phyloP scores from a whole-genome alignment of 2,797 vertebrate species.

The Darevskia mixta region DNA sequence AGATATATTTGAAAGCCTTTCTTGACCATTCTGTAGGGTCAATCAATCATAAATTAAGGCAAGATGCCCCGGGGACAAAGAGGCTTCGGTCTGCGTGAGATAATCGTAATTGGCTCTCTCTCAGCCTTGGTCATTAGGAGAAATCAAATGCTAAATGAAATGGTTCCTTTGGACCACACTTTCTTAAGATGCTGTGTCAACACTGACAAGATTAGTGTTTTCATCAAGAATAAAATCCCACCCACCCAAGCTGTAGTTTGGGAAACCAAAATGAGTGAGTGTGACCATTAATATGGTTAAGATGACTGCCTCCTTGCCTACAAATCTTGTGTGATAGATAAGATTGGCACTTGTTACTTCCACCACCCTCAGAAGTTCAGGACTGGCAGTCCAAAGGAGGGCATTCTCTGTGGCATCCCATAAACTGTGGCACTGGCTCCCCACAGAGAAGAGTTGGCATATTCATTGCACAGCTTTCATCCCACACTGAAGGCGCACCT shows the following conservation, averaged over 20 bases:
- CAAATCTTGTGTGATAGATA: too few relatives aligned
- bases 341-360: too few relatives aligned
- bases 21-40: background rate
- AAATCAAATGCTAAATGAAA: background rate
- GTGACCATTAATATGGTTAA: background rate
- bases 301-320: too few relatives aligned
- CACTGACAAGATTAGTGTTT: background rate
- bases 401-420: too few relatives aligned
- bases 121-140: background rate
- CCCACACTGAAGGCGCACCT: too few relatives aligned
- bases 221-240: background rate
- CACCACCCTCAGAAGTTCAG: too few relatives aligned
- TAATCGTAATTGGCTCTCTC: background rate
- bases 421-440: too few relatives aligned
- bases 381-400: too few relatives aligned
- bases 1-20: background rate
- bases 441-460: too few relatives aligned
- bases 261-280: background rate
- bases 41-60: background rate
- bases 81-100: background rate
- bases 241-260: background rate
- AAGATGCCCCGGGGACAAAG: background rate
- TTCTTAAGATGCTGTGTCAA: background rate
- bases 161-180: background rate
- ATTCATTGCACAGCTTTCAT: too few relatives aligned